Evolutionary conservation across 2,797 vertebrate genomes (phyloP).

Genomic region (Labroides dimidiatus): DNA sequence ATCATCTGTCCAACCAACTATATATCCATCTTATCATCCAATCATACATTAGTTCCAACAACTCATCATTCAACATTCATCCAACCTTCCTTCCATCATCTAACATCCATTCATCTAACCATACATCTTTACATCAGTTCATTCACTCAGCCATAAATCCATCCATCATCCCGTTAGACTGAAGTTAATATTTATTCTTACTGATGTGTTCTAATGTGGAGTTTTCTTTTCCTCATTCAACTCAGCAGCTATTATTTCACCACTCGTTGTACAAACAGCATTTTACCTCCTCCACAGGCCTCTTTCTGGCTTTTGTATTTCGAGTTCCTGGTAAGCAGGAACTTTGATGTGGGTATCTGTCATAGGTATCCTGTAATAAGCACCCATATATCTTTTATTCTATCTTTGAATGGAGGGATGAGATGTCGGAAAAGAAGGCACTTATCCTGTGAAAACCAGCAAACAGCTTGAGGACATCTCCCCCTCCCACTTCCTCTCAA

Average conservation of each 20-base stretch:
- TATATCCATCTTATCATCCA: too few relatives aligned
- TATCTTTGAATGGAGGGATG: constrained; percentile 40
- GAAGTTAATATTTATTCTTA: background rate
- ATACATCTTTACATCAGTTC: background rate
- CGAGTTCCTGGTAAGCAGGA: background rate
- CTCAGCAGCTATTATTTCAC: too few relatives aligned
- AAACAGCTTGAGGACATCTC: constrained; percentile 52
- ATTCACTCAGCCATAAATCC: too few relatives aligned
- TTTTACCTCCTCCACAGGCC: background rate
- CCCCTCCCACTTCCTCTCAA: constrained; percentile 51
- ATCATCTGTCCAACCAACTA: too few relatives aligned
- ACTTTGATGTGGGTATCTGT: background rate
- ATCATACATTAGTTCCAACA: too few relatives aligned
- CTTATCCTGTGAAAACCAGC: constrained; percentile 33
- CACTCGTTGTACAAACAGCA: background rate
- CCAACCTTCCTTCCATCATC: too few relatives aligned
- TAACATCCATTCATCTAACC: too few relatives aligned
- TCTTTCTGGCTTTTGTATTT: background rate
- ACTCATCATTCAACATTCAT: too few relatives aligned
- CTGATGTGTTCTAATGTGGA: too few relatives aligned
- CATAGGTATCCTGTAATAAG: constrained; percentile 19
- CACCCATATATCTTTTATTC: constrained; percentile 31
- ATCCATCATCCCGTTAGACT: too few relatives aligned
- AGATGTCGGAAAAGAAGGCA: constrained; percentile 34
- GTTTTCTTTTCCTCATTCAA: too few relatives aligned